A percentile compares a stretch with the other conserved stretches of the same genome.
These are phyloP conservation scores for Ruditapes philippinarum DNA, from an alignment of 1,140 invertebrate genomes.

Conservation along the genomic window DNA sequence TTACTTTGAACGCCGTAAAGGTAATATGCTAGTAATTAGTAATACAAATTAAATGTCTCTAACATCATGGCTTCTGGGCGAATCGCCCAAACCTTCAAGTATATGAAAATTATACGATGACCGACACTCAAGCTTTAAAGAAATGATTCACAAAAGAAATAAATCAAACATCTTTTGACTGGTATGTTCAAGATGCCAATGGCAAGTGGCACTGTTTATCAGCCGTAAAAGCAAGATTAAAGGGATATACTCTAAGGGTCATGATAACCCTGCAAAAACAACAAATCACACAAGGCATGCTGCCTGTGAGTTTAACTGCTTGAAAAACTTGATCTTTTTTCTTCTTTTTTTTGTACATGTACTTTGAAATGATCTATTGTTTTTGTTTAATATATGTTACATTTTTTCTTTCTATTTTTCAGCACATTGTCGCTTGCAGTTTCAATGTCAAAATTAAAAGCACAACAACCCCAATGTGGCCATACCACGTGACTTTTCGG, in stretches of 20 bases:
- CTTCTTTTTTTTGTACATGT: too few species aligned
- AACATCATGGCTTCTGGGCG: neutral
- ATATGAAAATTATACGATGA: neutral
- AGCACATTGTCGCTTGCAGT: neutral
- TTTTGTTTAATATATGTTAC: too few species aligned
- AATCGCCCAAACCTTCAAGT: neutral
- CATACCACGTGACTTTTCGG: too few species aligned
- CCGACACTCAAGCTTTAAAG: neutral
- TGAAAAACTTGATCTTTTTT: too few species aligned
- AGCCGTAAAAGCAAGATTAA: neutral
- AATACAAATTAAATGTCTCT: neutral
- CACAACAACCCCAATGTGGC: too few species aligned
- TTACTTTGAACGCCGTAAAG: too few species aligned
- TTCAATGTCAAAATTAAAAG: neutral
- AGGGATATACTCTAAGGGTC: neutral
- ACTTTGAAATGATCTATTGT: too few species aligned
- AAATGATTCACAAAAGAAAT: neutral
- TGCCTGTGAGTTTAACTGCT: constrained; percentile 8
- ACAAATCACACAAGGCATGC: neutral
- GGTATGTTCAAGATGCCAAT: neutral
- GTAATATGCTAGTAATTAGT: too few species aligned
- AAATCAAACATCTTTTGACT: neutral
- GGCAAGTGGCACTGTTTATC: neutral
- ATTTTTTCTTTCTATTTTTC: neutral
- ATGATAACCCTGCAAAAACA: neutral